These are phyloP conservation scores for Pseudochaenichthys georgianus DNA, from an alignment of 2,797 vertebrate genomes.

Conservation along the genomic window DNA sequence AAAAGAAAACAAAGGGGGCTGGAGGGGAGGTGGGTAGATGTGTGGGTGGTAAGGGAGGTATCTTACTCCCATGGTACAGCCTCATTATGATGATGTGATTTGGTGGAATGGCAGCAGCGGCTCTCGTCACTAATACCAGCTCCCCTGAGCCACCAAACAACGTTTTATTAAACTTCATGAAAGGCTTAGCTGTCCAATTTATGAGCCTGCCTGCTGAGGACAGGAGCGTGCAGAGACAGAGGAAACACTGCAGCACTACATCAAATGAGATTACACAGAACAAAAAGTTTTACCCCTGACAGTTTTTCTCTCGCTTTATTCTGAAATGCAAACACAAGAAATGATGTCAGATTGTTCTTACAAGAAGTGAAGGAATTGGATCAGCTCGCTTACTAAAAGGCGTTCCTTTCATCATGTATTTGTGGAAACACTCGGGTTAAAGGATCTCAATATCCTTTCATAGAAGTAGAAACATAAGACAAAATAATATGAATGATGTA, in stretches of 20 bases:
- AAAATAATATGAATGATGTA: background rate
- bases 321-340: constrained; percentile 67
- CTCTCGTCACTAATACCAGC: constrained; percentile 86
- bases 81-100: constrained; percentile 99
- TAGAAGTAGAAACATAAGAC: background rate
- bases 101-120: constrained; percentile 91
- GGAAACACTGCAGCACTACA: constrained; percentile 72
- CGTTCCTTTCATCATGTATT: background rate
- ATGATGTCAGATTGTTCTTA: constrained; percentile 32
- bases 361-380: constrained; percentile 24
- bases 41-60: constrained; percentile 69
- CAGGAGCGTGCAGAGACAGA: constrained; percentile 68
- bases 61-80: constrained; percentile 90
- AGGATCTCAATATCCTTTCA: background rate
- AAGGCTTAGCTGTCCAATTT: constrained; percentile 91
- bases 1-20: constrained; percentile 80
- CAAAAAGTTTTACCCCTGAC: constrained; percentile 79
- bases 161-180: constrained; percentile 99
- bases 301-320: constrained; percentile 56
- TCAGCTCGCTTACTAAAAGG: background rate
- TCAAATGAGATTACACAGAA: constrained; percentile 75
- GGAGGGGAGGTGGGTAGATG: constrained; percentile 45
- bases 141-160: constrained; percentile 80
- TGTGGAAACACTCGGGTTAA: background rate
- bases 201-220: constrained; percentile 82